Evolutionary conservation across 2,888 invertebrate genomes (phyloP).

Genomic region (Andrena haemorrhoa): DNA sequence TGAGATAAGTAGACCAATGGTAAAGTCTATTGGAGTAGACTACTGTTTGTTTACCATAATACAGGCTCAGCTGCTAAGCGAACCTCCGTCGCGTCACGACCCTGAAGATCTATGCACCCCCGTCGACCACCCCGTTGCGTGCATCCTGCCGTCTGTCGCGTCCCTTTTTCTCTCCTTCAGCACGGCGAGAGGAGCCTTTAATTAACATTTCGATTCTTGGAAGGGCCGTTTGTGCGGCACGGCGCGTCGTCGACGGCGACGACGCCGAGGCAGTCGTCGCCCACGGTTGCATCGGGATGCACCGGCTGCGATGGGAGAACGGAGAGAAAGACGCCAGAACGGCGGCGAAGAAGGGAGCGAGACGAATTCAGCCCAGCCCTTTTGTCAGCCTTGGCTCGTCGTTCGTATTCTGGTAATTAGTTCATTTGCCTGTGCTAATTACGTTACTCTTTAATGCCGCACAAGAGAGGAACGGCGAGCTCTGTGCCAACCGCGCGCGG

Average conservation of each 20-base stretch:
- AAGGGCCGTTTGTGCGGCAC: slow-evolving; percentile 59
- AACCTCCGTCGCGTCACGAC: slow-evolving; percentile 11
- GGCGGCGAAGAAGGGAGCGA: slow-evolving; percentile 51
- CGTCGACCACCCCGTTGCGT: slow-evolving; percentile 2
- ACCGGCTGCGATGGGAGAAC: slow-evolving; percentile 27
- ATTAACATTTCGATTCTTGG: slow-evolving; percentile 80
- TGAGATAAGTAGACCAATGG: no score
- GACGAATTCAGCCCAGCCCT: slow-evolving; percentile 59
- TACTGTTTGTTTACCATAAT: no score
- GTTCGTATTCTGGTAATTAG: slow-evolving; percentile 83
- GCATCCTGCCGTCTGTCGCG: slow-evolving; percentile 44
- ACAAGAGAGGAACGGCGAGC: slow-evolving; percentile 57
- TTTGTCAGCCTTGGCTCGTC: slow-evolving; percentile 78
- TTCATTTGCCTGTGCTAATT: slow-evolving; percentile 83
- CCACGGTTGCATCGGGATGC: slow-evolving; percentile 43
- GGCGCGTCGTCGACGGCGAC: slow-evolving; percentile 39
- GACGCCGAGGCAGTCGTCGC: slow-evolving; percentile 24
- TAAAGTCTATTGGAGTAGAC: no score
- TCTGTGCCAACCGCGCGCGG: slow-evolving; percentile 22
- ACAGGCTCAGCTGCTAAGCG: neutral
- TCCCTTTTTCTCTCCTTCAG: slow-evolving; percentile 49
- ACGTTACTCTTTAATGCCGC: slow-evolving; percentile 77
- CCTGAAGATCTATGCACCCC: slow-evolving; percentile 26
- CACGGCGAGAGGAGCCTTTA: slow-evolving; percentile 70
- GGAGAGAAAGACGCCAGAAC: slow-evolving; percentile 33